Evolutionary conservation across 2,797 vertebrate species (phyloP), one percentile per base, ranked within the genome.

Genomic region (Synaphobranchus kaupii): DNA sequence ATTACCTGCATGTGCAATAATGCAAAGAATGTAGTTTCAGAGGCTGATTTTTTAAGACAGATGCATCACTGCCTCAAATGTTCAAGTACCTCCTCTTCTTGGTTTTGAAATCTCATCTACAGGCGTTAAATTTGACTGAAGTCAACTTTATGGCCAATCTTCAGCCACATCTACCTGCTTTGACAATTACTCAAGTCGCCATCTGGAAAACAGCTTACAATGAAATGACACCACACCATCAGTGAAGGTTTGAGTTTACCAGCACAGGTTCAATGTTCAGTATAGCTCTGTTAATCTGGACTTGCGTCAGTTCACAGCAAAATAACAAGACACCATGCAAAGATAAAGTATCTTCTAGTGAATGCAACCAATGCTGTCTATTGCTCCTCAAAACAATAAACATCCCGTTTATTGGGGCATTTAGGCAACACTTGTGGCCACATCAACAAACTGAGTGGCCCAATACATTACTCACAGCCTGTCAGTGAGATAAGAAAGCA

Each of bases 1-100:
- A 66, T 80, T 44, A 44, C 15, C 34, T 47, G 34, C 44, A 81
- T 50, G 25, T 25, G 78, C 17, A 20, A 47, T 78, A 78, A 78
- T 78, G 73, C 17, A 17, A 78, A 78, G 44, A 81, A 81, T 81
- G 78, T 48, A 7, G 44, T 50, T 81, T 81, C 34, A 25, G 78
- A 81, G 9, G 47, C 47, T 12, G 76, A 80, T 17, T 4, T 80
- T 78, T 78, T 47, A 44, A 78, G 34, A 22, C 20, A 1, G 73
- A 44, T 47, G 15, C 22, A 47, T 80, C 0, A 15, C 47, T 25
- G 5, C 47, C 34, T 50, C 78, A 81, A 48, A 81, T 25, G 50
- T n/a, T 81, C 20, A 22, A 48, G 78, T 25, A 22, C 44, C 78
- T 22, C 22, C 78, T 10, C 44, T 4, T 50, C 47, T 48, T 15